These are phyloP conservation scores for Gastrophryne carolinensis DNA, from an alignment of 2,797 vertebrate species.

Conservation along the genomic window DNA sequence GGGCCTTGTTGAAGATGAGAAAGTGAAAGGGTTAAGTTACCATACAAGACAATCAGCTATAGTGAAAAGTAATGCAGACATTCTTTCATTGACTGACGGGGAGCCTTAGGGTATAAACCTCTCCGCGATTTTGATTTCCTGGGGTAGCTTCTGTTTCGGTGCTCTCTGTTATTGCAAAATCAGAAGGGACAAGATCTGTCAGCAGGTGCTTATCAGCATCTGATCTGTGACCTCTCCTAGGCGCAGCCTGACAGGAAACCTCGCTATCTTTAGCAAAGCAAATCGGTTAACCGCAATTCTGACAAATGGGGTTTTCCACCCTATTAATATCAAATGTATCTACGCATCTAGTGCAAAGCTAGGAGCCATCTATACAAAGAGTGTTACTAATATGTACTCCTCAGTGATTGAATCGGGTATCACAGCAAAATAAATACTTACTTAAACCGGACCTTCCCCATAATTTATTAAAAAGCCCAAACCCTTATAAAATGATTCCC, in stretches of 20 bases:
- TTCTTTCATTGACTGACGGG: not conserved
- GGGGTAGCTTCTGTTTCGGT: not conserved
- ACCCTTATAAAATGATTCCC: too few relatives aligned
- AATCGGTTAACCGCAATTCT: not conserved
- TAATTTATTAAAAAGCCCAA: too few relatives aligned
- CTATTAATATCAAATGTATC: conserved; percentile 10
- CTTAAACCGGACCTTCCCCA: too few relatives aligned
- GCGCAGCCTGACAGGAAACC: not conserved
- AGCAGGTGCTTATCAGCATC: conserved; percentile 16
- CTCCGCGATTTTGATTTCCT: not conserved
- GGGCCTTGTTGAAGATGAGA: too few relatives aligned
- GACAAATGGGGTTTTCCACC: not conserved
- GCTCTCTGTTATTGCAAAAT: not conserved
- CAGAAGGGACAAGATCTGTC: conserved; percentile 23
- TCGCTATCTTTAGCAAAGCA: not conserved
- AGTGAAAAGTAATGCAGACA: not conserved
- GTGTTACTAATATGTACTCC: too few relatives aligned
- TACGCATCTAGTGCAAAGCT: too few relatives aligned
- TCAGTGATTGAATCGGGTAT: too few relatives aligned
- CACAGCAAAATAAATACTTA: too few relatives aligned
- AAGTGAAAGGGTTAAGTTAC: too few relatives aligned
- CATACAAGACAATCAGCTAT: not conserved
- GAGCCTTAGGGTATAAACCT: not conserved
- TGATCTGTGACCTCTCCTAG: conserved; percentile 30
- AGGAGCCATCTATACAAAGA: too few relatives aligned